Evolutionary conservation across 2,113 vertebrate species (phyloP).

Genomic region (Ctenodactylus gundi): DNA sequence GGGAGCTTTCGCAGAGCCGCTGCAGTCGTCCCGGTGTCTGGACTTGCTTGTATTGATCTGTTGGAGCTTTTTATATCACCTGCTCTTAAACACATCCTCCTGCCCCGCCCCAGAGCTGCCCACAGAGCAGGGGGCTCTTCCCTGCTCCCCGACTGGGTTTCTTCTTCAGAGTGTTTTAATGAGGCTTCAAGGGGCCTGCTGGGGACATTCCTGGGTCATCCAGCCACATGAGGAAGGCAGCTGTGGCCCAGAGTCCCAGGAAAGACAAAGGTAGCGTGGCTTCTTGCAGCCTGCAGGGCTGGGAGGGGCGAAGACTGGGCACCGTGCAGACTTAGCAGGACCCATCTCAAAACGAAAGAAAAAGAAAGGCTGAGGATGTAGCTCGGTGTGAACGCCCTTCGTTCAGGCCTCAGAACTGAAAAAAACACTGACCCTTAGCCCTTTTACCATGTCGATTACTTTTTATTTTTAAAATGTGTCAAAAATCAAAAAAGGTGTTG

Average conservation of each 20-base stretch:
- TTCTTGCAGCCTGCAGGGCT: background rate
- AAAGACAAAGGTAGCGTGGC: background rate
- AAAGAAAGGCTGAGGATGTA: too few relatives aligned
- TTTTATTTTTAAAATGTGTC: too few relatives aligned
- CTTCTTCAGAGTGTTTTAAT: slow-evolving; percentile 79
- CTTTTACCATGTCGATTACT: too few relatives aligned
- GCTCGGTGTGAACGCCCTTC: too few relatives aligned
- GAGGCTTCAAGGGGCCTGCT: slow-evolving; percentile 72
- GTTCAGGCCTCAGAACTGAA: too few relatives aligned
- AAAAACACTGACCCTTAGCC: too few relatives aligned
- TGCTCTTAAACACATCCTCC: slow-evolving; percentile 50
- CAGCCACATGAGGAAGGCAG: slow-evolving; percentile 49
- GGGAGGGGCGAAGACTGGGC: too few relatives aligned
- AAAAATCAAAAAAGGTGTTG: too few relatives aligned
- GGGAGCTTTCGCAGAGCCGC: slow-evolving; percentile 27
- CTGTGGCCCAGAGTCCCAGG: slow-evolving; percentile 28
- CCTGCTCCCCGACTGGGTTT: slow-evolving; percentile 68
- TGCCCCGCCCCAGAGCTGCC: fast-evolving
- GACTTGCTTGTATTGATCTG: slow-evolving; percentile 58
- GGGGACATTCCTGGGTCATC: slow-evolving; percentile 70
- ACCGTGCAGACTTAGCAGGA: too few relatives aligned
- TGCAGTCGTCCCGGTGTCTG: too few relatives aligned
- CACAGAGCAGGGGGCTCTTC: background rate
- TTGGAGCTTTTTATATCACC: slow-evolving; percentile 76
- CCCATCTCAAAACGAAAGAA: too few relatives aligned